Percentiles rank a stretch among this genome's conserved stretches.
These are phyloP conservation scores for Ectropis grisescens DNA, from an alignment of 1,140 invertebrate species.

Conservation along the genomic window DNA sequence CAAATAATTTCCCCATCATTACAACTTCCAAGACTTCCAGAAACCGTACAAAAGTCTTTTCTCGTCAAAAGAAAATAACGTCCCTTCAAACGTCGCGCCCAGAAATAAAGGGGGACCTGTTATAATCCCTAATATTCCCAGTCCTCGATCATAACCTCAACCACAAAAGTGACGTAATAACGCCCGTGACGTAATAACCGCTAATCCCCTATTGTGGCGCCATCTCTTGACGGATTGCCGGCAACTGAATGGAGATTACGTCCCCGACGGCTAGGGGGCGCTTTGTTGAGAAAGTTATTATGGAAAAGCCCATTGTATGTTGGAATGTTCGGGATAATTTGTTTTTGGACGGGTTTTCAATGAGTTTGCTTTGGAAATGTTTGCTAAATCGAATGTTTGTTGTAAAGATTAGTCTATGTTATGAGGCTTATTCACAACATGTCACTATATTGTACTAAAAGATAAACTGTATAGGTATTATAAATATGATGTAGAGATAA, in stretches of 20 bases:
- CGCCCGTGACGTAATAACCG: conserved; percentile 17
- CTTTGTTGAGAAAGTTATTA: conserved; percentile 49
- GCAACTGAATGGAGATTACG: conserved; percentile 53
- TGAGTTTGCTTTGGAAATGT: background rate
- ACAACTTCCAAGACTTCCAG: too few relatives aligned
- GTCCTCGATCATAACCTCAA: conserved; percentile 52
- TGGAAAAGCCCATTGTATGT: conserved; percentile 37
- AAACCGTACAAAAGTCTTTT: too few relatives aligned
- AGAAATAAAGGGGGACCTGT: conserved; percentile 45
- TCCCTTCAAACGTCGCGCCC: too few relatives aligned
- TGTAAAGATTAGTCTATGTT: too few relatives aligned
- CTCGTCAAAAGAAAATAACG: too few relatives aligned
- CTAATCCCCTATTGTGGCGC: conserved; percentile 63
- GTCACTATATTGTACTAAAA: too few relatives aligned
- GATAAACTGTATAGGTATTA: too few relatives aligned
- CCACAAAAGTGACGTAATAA: conserved; percentile 66
- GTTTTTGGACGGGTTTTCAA: conserved; percentile 34
- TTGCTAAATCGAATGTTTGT: too few relatives aligned
- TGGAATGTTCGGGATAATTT: conserved; percentile 38
- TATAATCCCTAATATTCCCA: conserved; percentile 62
- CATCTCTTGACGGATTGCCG: conserved; percentile 62
- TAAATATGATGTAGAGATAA: too few relatives aligned
- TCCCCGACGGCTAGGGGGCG: conserved; percentile 32
- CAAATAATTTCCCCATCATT: too few relatives aligned
- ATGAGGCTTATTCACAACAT: too few relatives aligned